Percentiles rank a stretch among this genome's conserved stretches.
phyloP scores from a whole-genome alignment of 2,888 invertebrate genomes.

The Nephrotoma guestfalica region DNA sequence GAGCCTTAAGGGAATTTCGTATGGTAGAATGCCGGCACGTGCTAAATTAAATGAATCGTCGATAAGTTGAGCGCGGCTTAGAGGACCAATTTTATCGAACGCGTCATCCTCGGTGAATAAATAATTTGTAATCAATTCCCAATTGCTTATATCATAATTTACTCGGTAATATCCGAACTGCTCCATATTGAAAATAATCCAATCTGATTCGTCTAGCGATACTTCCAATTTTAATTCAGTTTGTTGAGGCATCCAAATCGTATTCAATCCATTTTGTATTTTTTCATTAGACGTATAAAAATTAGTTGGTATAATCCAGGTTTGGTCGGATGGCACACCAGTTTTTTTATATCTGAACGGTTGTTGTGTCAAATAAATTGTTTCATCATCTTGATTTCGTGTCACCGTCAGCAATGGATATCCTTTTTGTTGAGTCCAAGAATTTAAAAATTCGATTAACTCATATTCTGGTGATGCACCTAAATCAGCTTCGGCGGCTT shows the following conservation, averaged over 20 bases:
- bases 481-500: neutral
- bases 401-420: slow-evolving; percentile 40
- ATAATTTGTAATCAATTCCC: slow-evolving; percentile 40
- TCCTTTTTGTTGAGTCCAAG: slow-evolving; percentile 46
- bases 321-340: neutral
- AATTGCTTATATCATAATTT: slow-evolving; percentile 54
- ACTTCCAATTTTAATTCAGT: neutral
- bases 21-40: slow-evolving; percentile 38
- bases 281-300: neutral
- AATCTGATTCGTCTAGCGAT: neutral
- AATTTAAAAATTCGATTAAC: slow-evolving; percentile 32
- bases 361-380: neutral
- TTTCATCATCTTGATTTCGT: slow-evolving; percentile 4
- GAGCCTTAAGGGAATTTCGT: slow-evolving; percentile 36
- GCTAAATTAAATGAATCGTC: slow-evolving; percentile 58
- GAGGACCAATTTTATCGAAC: neutral
- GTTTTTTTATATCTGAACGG: neutral
- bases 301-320: neutral
- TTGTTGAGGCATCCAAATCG: neutral
- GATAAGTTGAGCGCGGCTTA: slow-evolving; percentile 60
- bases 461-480: neutral
- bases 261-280: too few species aligned
- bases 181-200: slow-evolving; percentile 22
- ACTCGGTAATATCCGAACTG: slow-evolving; percentile 41
- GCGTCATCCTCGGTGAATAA: neutral